Conservation (phyloP, 1,140 invertebrate species). For the Eurosta solidaginis region DNA sequence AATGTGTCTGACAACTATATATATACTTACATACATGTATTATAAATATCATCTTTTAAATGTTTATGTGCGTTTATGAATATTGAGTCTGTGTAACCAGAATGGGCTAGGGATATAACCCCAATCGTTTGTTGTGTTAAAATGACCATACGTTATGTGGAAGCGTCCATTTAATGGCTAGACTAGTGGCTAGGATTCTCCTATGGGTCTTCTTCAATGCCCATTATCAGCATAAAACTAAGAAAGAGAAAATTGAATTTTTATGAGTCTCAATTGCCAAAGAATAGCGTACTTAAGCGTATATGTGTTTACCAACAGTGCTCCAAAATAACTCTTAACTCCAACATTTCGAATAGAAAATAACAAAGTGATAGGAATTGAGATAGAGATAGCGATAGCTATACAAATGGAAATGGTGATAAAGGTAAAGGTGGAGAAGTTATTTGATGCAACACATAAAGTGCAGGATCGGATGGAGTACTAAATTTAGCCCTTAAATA, state of each 20-base stretch:
- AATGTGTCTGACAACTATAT: background rate
- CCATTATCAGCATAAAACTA: background rate
- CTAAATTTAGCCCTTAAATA: too few relatives aligned
- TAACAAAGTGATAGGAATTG: too few relatives aligned
- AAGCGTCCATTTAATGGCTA: background rate
- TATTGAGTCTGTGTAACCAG: background rate
- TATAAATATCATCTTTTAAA: background rate
- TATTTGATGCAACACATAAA: too few relatives aligned
- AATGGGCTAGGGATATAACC: background rate
- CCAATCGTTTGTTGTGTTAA: background rate
- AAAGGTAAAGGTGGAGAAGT: too few relatives aligned
- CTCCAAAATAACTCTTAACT: too few relatives aligned
- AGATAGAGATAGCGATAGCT: too few relatives aligned
- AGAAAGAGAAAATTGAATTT: constrained; percentile 24
- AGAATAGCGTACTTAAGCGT: too few relatives aligned
- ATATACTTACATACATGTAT: background rate
- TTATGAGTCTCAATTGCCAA: constrained; percentile 9
- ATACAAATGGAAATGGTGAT: too few relatives aligned
- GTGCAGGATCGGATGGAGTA: too few relatives aligned
- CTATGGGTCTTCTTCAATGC: background rate
- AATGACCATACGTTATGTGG: background rate
- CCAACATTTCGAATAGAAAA: too few relatives aligned
- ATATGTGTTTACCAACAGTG: too few relatives aligned
- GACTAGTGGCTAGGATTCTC: background rate
- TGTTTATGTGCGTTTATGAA: background rate